Evolutionary conservation across 2,888 invertebrate species (phyloP), one percentile per base, ranked within the genome.

Genomic region (Theristus sp.): DNA sequence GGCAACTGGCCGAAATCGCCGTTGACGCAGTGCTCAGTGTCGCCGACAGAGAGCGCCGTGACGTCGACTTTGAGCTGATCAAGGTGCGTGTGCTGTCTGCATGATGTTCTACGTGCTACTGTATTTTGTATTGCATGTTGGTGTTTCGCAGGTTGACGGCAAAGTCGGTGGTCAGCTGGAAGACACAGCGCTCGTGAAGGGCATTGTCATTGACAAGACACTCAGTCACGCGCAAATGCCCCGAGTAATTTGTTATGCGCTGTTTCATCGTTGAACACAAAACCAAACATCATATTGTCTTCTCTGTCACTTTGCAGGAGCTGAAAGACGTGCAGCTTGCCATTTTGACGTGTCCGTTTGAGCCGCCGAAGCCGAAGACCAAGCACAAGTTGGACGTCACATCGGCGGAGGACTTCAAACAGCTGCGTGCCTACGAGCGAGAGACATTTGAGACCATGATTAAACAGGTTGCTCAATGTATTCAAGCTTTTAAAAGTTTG

Each of bases 321-420:
- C 75, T 84, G 55, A 80, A 84, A 76, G 82, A 98, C 75, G 96
- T 89, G 0, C 91, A 90, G 73, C 80, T 98, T 64, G 98, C 98
- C 1, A 96, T 98, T 74, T 81, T 99, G 26, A 99, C 98, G 25
- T 98, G 98, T 76, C 91, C 98, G 70, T 99, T 98, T 79, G 98
- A 98, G 81, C 98, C 98, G 60, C 98, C 98, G 59, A 99, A 98
- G 81, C 98, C 98, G 1, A 98, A 99, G 80, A 98, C 98, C 68
- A 99, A 96, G 79, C 94, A 99, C 82, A 96, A 96, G 87, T 82
- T 98, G 73, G 93, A 98, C 69, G 88, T 98, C 17, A 87, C 87
- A 57, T 88, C 87, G 0, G 91, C 89, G 0, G 94, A 93, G 67
- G 94, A 94, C 75, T 98, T 94, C 80, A 84, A 84, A 69, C 86